Conservation (phyloP, 2,888 invertebrate species). For the Drosophila kambysellisi region DNA sequence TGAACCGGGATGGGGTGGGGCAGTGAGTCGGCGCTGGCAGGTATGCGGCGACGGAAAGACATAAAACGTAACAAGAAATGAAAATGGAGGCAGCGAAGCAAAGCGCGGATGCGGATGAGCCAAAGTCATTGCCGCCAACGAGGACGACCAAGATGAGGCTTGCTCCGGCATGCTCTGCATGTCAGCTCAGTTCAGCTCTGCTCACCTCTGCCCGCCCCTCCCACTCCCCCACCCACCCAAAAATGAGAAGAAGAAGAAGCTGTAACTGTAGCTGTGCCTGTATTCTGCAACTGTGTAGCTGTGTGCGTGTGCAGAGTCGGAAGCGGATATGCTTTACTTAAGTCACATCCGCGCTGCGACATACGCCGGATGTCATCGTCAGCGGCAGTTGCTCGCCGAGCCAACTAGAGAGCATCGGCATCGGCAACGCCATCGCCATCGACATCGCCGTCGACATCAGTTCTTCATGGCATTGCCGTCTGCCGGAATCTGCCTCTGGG, state of each 20-base stretch:
- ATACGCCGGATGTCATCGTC: conserved; percentile 77
- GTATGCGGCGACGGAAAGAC: conserved; percentile 73
- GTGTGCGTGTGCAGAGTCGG: conserved; percentile 66
- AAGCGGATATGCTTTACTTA: conserved; percentile 83
- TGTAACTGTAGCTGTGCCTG: conserved; percentile 25
- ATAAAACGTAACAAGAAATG: conserved; percentile 80
- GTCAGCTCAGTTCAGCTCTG: conserved; percentile 27
- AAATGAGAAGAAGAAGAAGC: conserved; percentile 28
- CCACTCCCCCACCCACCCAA: background rate
- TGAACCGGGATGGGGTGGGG: background rate
- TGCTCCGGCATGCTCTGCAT: conserved; percentile 43
- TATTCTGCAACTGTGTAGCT: conserved; percentile 18
- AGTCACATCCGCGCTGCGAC: conserved; percentile 81
- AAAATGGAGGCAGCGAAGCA: conserved; percentile 73
- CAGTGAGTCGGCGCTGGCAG: conserved; percentile 27
- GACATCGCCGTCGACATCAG: conserved; percentile 10
- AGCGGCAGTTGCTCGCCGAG: conserved; percentile 45
- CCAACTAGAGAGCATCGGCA: conserved; percentile 17
- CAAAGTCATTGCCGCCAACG: conserved; percentile 75
- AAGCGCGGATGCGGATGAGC: conserved; percentile 55
- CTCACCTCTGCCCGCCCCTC: background rate
- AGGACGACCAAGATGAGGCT: conserved; percentile 34
- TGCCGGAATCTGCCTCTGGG: conserved; percentile 57
- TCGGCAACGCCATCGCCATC: conserved; percentile 24
- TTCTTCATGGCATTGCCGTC: conserved; percentile 47